A percentile compares a stretch with the other conserved stretches of the same genome.
phyloP scores from a whole-genome alignment of 2,888 invertebrate genomes.

The Trichacis sp. region DNA sequence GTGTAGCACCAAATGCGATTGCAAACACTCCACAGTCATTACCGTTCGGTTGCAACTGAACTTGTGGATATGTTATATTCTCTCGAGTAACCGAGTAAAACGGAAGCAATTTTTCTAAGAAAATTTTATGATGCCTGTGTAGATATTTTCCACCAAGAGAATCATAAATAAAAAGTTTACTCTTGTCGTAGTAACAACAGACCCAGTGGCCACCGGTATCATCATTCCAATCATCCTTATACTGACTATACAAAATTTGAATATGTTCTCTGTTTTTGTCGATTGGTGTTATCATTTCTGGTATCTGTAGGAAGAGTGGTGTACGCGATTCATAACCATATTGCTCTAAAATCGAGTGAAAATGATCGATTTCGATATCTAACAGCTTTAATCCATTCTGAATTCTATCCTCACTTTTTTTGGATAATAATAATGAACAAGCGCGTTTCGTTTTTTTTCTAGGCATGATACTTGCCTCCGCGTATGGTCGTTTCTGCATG shows the following conservation, averaged over 20 bases:
- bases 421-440: too few relatives aligned
- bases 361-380: background rate
- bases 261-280: background rate
- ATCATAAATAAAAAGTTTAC: constrained; percentile 3
- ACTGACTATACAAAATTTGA: background rate
- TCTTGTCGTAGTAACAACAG: background rate
- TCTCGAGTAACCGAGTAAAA: background rate
- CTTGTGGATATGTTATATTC: background rate
- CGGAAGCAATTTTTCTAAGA: background rate
- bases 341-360: constrained; percentile 1
- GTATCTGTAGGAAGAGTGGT: background rate
- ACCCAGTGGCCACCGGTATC: too few relatives aligned
- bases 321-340: background rate
- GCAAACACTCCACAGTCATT: constrained; percentile 5
- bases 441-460: too few relatives aligned
- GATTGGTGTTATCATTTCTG: background rate
- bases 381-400: background rate
- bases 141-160: constrained; percentile 1
- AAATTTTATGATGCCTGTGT: constrained; percentile 2
- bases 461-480: too few relatives aligned
- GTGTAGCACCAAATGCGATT: background rate
- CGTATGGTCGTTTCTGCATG: too few relatives aligned
- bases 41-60: background rate
- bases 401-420: too few relatives aligned
- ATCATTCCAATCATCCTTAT: too few relatives aligned